These are phyloP conservation scores for Salvator merianae DNA, from an alignment of 2,113 vertebrate species.

Conservation along the genomic window DNA sequence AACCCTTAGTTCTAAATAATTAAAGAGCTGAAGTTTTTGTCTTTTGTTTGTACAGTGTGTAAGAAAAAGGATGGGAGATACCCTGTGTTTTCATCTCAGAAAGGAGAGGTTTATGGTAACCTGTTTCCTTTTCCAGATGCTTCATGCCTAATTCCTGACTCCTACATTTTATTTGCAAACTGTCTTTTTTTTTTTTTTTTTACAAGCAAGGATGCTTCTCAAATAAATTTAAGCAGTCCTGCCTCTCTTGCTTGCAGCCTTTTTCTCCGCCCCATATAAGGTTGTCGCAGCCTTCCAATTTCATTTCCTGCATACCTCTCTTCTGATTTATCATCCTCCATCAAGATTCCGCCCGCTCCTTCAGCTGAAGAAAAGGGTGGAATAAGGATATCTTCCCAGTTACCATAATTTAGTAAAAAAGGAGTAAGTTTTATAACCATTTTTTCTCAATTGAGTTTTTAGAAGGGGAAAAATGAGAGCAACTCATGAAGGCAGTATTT, in stretches of 20 bases:
- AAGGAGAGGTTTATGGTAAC: background rate
- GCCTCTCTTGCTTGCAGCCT: no score
- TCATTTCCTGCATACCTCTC: no score
- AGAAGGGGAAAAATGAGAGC: background rate
- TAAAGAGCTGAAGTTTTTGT: background rate
- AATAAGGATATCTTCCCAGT: background rate
- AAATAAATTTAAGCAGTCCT: background rate
- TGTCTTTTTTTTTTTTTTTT: background rate
- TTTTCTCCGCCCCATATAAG: background rate
- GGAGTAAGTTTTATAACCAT: background rate
- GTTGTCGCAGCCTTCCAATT: background rate
- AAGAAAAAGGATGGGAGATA: background rate
- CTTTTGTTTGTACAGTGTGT: background rate
- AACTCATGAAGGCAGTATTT: background rate
- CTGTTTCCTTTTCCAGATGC: background rate
- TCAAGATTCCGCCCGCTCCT: background rate
- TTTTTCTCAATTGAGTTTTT: slow-evolving; percentile 1
- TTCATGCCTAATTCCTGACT: background rate
- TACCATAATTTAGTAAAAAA: background rate
- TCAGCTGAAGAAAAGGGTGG: background rate
- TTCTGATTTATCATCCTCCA: background rate
- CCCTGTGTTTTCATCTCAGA: background rate
- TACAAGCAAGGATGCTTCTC: background rate
- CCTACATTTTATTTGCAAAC: background rate
- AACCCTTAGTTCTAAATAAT: background rate